Conservation (phyloP, 2,797 vertebrate genomes). For the Tragopan temminckii region DNA sequence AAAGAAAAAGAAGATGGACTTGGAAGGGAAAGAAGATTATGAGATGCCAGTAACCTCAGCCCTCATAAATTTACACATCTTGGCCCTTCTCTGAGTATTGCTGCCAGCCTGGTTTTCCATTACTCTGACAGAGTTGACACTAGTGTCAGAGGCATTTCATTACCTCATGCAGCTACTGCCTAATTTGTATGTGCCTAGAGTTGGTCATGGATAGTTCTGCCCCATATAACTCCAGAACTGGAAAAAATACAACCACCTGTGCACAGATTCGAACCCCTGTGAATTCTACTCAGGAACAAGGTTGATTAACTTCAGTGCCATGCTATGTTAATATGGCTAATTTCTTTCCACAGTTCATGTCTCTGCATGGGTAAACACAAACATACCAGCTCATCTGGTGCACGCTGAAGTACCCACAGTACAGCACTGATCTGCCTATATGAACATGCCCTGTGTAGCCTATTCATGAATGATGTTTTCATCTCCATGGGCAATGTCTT, state of each 20-base stretch:
- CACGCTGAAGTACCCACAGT: neutral
- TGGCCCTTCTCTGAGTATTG: neutral
- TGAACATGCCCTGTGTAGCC: neutral
- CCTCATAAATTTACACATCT: neutral
- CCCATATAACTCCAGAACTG: neutral
- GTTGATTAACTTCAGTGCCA: neutral
- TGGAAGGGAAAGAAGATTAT: neutral
- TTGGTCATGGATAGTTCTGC: neutral
- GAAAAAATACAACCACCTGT: neutral
- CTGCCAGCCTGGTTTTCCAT: neutral
- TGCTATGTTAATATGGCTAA: neutral
- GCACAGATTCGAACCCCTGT: accelerated
- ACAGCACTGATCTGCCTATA: neutral
- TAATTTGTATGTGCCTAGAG: neutral
- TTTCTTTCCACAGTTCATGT: neutral
- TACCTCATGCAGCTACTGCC: neutral
- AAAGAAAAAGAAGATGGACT: neutral
- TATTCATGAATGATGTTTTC: neutral
- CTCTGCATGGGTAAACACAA: neutral
- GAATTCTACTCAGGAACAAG: neutral
- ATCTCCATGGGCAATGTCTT: neutral
- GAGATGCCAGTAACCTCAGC: neutral
- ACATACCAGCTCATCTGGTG: neutral
- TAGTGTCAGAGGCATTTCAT: neutral
- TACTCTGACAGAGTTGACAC: neutral